Evolutionary conservation across 1,140 invertebrate species (phyloP).

Genomic region (Caerostris darwini): DNA sequence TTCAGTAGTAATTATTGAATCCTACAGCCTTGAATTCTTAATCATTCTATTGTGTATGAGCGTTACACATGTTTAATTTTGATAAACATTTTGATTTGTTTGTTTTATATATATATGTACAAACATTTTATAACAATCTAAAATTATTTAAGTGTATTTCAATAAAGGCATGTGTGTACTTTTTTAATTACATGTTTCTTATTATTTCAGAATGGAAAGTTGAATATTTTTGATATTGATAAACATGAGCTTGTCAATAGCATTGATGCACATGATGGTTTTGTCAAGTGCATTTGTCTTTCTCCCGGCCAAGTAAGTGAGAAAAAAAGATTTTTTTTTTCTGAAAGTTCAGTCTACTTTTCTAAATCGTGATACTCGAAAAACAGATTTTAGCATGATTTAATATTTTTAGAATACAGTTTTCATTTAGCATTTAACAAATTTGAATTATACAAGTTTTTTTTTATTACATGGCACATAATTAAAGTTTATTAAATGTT

Average conservation of each 20-base stretch:
- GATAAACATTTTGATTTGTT: too few relatives aligned
- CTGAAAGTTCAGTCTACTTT: not conserved
- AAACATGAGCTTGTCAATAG: slow-evolving; percentile 86
- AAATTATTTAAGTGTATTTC: not conserved
- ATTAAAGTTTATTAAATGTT: too few relatives aligned
- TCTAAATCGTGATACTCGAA: too few relatives aligned
- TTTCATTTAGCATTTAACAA: too few relatives aligned
- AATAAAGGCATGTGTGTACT: not conserved
- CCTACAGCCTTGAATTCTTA: too few relatives aligned
- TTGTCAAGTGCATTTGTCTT: slow-evolving; percentile 90
- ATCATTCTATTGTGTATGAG: too few relatives aligned
- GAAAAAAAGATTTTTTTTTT: not conserved
- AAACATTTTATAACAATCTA: not conserved
- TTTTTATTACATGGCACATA: too few relatives aligned
- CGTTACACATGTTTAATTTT: too few relatives aligned
- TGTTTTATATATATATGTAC: too few relatives aligned
- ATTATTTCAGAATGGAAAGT: slow-evolving; percentile 86
- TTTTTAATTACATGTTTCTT: slow-evolving; percentile 10
- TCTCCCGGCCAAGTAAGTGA: slow-evolving; percentile 87
- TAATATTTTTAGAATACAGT: not conserved
- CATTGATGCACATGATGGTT: slow-evolving; percentile 88
- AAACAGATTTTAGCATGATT: not conserved
- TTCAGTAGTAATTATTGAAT: too few relatives aligned
- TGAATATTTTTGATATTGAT: slow-evolving; percentile 94
- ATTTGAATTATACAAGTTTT: too few relatives aligned